Percentiles rank a stretch among this genome's conserved stretches.
Evolutionary conservation across 2,888 invertebrate species (phyloP).

Genomic region (Podabrus alpinus): DNA sequence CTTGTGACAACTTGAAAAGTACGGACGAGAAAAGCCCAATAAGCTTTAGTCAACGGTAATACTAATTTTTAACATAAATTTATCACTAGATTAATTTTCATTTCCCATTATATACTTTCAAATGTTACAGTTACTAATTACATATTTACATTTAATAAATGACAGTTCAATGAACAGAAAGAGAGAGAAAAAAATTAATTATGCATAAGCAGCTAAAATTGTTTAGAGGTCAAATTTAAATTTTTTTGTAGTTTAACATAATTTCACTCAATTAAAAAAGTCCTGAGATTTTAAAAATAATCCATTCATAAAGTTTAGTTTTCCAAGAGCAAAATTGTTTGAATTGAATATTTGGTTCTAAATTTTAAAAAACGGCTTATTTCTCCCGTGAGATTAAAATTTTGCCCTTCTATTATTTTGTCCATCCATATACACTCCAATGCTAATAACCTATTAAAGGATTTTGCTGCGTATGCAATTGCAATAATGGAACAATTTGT

Average conservation of each 20-base stretch:
- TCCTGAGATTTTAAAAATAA: neutral
- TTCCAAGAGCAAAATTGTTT: neutral
- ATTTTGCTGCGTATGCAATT: slow-evolving; percentile 12
- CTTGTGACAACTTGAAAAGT: neutral
- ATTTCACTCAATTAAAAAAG: neutral
- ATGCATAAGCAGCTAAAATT: neutral
- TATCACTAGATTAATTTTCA: neutral
- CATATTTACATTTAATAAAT: neutral
- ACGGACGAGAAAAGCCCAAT: neutral
- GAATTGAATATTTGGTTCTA: too few relatives aligned
- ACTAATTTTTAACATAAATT: neutral
- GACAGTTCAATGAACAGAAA: neutral
- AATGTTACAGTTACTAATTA: neutral
- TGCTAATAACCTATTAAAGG: slow-evolving; percentile 13
- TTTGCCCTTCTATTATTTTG: slow-evolving; percentile 7
- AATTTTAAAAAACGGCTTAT: neutral
- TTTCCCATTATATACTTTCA: neutral
- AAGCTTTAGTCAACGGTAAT: neutral
- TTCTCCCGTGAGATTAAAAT: slow-evolving; percentile 6
- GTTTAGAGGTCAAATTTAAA: neutral
- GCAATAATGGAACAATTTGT: slow-evolving; percentile 14
- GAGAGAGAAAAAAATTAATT: neutral
- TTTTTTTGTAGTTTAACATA: neutral
- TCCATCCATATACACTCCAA: neutral
- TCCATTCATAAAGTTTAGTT: neutral